phyloP scores from a whole-genome alignment of 1,140 invertebrate genomes.

The honey bee (Apis mellifera) region DNA sequence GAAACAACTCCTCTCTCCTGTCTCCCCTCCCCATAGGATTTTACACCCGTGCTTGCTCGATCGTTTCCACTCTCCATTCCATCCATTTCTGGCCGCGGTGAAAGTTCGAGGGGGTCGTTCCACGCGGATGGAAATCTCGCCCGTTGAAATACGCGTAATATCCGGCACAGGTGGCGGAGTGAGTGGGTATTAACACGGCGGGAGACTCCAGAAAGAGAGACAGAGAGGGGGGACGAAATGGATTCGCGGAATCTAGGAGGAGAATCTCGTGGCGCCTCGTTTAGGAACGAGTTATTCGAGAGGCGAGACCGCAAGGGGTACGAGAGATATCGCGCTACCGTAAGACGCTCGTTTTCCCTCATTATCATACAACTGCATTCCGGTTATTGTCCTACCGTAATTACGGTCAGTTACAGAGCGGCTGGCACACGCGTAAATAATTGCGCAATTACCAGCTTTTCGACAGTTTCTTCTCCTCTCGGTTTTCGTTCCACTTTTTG shows the following conservation, averaged over 20 bases:
- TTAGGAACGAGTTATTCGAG: constrained; percentile 22
- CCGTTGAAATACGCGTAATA: constrained; percentile 4
- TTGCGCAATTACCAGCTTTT: constrained; percentile 35
- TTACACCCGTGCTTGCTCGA: not conserved
- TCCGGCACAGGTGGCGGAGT: constrained; percentile 5
- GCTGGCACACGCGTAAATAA: constrained; percentile 20
- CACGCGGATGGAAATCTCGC: constrained; percentile 3
- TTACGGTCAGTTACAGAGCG: constrained; percentile 47
- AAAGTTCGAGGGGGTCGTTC: not conserved
- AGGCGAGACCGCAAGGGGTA: constrained; percentile 33
- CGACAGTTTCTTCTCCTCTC: too few relatives aligned
- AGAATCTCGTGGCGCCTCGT: constrained; percentile 32
- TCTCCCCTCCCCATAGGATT: too few relatives aligned
- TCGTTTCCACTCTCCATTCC: not conserved
- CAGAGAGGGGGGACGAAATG: not conserved
- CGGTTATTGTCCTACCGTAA: constrained; percentile 49
- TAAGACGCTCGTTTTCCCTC: constrained; percentile 48
- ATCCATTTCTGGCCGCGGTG: not conserved
- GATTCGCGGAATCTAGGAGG: constrained; percentile 13
- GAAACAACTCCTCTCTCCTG: too few relatives aligned
- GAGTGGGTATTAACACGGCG: constrained; percentile 23
- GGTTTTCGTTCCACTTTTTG: too few relatives aligned
- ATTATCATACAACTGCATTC: constrained; percentile 52
- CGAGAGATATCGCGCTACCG: not conserved
- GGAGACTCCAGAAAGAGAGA: too few relatives aligned